These are phyloP conservation scores for Lysandra coridon DNA, from an alignment of 2,888 invertebrate genomes.

Conservation along the genomic window DNA sequence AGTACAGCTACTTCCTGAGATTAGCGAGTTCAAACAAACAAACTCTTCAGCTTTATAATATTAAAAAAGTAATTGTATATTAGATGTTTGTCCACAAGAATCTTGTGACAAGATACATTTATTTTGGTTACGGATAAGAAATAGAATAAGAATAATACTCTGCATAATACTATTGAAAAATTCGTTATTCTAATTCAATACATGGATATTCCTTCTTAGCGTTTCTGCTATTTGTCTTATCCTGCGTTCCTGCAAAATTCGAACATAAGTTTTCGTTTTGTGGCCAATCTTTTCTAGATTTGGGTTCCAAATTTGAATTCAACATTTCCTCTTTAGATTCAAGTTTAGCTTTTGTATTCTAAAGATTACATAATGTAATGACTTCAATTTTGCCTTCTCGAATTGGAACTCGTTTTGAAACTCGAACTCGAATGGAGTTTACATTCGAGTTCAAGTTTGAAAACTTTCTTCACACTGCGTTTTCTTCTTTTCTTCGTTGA, in stretches of 20 bases:
- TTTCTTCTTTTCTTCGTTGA: too few relatives aligned
- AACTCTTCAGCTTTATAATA: too few relatives aligned
- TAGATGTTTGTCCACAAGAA: not conserved
- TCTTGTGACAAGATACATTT: not conserved
- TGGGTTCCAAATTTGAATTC: conserved; percentile 4
- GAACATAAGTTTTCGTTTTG: conserved; percentile 18
- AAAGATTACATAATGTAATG: not conserved
- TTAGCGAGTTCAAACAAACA: too few relatives aligned
- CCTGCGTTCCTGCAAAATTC: conserved; percentile 5
- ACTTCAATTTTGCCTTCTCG: not conserved
- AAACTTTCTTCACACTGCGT: too few relatives aligned
- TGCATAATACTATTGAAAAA: not conserved
- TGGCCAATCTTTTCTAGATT: conserved; percentile 5
- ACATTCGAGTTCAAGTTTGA: too few relatives aligned
- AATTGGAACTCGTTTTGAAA: too few relatives aligned
- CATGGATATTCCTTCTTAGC: not conserved
- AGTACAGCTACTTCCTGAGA: too few relatives aligned
- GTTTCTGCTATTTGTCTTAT: not conserved
- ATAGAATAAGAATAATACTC: not conserved
- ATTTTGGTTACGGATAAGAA: not conserved
- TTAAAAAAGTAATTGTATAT: too few relatives aligned
- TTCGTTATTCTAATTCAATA: not conserved
- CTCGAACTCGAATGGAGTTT: too few relatives aligned
- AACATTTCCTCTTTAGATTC: not conserved
- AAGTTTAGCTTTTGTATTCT: conserved; percentile 1